These are phyloP conservation scores for Lethenteron camtschaticum DNA, from an alignment of 2,113 vertebrate genomes.

Conservation along the genomic window DNA sequence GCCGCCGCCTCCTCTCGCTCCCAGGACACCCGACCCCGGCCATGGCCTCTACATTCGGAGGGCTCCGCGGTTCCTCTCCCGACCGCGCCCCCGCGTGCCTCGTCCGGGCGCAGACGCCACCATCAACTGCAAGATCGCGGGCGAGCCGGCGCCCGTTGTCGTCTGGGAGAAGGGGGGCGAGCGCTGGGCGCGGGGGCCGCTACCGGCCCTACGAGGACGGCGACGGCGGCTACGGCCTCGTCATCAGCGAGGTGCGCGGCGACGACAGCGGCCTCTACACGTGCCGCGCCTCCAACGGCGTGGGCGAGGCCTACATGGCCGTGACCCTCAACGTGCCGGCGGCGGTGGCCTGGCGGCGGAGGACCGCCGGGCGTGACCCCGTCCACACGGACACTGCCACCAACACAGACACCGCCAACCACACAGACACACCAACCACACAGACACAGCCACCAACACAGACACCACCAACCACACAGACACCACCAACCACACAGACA, in stretches of 20 bases:
- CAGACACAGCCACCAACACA: no score
- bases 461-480: no score
- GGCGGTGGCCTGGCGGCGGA: slow-evolving; percentile 14
- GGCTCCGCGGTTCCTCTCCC: slow-evolving; percentile 64
- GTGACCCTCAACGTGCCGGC: slow-evolving; percentile 61
- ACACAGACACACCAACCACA: no score
- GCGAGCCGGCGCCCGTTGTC: slow-evolving; percentile 49
- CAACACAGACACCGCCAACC: no score
- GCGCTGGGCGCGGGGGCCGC: slow-evolving; percentile 44
- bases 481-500: no score
- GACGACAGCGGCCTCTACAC: slow-evolving; percentile 85
- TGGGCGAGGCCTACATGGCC: slow-evolving; percentile 73
- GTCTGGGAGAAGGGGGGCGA: slow-evolving; percentile 81
- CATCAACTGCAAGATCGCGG: slow-evolving; percentile 69
- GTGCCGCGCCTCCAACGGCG: slow-evolving; percentile 67
- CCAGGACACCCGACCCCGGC: no score
- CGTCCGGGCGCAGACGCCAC: slow-evolving; percentile 60
- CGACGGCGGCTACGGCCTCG: slow-evolving; percentile 57
- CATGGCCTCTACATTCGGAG: slow-evolving; percentile 27
- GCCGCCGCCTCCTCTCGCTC: no score
- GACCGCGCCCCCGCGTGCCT: slow-evolving; percentile 62
- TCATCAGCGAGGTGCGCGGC: slow-evolving; percentile 56
- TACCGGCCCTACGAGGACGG: slow-evolving; percentile 68
- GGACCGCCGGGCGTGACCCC: slow-evolving; percentile 14
- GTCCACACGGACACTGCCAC: no score